Base-by-base conservation (phyloP, 2,888 invertebrate genomes). In the Drosophila nr. perissopoda region DNA sequence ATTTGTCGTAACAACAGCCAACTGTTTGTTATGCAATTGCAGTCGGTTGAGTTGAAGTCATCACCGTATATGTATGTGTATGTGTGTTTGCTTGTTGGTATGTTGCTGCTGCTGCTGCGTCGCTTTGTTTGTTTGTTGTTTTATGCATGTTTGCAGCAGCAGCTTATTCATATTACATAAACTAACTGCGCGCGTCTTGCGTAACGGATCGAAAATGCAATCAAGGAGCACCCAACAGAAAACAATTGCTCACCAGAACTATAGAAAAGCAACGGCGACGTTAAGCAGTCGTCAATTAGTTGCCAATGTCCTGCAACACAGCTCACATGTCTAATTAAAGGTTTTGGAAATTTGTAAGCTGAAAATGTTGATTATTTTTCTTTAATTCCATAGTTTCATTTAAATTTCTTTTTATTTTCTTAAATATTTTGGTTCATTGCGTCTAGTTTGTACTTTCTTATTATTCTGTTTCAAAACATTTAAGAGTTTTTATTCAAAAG, bases 1-100 rank as follows among this genome's bases (percentile, higher is more conserved):
- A 87, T 87, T 87, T 87, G 90, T 88, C 90, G 90, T 87, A 83
- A 88, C 87, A 88, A 86, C 90, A 89, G 83, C 68, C 83, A 90
- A 87, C 87, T 87, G 87, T 87, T 87, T 87, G 87, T 87, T 87
- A 87, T 87, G 87, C 87, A 90, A 87, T 87, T 87, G 90, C 87
- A 90, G 89, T 82, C 83, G 73, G 76, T 69, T 69, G 83, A 84
- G 86, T 78, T 88, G 61, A 36, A 64, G 58, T 75, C 54, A 48
- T 61, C 57, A 64, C 18, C 40, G 29, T 45, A 16, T 51, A 36
- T 63, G 16, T 62, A 2, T 45, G 3, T 16, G 16, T 8, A 7
- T n/a, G 52, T 60, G 29, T 54, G 59, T 64, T 10, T 56, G 53
- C 57, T 36, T 57, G 62, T 51, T 25, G 29, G 38, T 59, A 68